Conservation (phyloP, 2,797 vertebrate genomes). For the Spheniscus humboldti region DNA sequence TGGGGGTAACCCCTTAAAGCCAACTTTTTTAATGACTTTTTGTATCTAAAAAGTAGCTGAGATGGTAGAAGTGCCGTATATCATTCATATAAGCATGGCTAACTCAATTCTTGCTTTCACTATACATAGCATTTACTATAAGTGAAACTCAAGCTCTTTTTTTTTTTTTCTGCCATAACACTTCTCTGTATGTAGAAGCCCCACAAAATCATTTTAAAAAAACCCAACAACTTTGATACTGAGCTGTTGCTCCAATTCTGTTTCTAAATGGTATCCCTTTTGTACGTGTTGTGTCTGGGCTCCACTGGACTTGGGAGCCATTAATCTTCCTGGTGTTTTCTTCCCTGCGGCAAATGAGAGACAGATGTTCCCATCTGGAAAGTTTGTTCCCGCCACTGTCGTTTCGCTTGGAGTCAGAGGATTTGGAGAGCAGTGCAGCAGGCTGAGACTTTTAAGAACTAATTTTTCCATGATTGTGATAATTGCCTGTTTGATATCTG, state of each 20-base stretch:
- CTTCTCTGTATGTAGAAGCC: background rate
- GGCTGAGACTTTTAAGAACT: conserved; percentile 19
- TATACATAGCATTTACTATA: background rate
- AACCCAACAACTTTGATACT: background rate
- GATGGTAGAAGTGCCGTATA: background rate
- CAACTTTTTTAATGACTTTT: background rate
- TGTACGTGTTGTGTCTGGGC: conserved; percentile 56
- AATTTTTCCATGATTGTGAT: background rate
- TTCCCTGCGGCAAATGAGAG: conserved; percentile 56
- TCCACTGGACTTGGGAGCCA: conserved; percentile 3
- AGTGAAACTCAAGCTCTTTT: background rate
- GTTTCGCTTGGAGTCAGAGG: background rate
- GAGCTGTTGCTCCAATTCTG: background rate
- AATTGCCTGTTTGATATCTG: conserved; percentile 21
- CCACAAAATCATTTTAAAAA: background rate
- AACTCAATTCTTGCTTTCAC: background rate
- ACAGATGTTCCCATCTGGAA: conserved; percentile 72
- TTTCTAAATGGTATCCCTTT: background rate
- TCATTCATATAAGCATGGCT: background rate
- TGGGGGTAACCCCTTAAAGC: background rate
- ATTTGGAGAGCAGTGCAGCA: conserved; percentile 27
- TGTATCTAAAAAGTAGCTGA: background rate
- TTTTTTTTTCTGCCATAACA: background rate
- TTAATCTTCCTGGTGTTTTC: conserved; percentile 65
- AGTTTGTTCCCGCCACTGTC: conserved; percentile 21